Conservation (phyloP, 1,140 invertebrate genomes). For the Ridgeia piscesae region DNA sequence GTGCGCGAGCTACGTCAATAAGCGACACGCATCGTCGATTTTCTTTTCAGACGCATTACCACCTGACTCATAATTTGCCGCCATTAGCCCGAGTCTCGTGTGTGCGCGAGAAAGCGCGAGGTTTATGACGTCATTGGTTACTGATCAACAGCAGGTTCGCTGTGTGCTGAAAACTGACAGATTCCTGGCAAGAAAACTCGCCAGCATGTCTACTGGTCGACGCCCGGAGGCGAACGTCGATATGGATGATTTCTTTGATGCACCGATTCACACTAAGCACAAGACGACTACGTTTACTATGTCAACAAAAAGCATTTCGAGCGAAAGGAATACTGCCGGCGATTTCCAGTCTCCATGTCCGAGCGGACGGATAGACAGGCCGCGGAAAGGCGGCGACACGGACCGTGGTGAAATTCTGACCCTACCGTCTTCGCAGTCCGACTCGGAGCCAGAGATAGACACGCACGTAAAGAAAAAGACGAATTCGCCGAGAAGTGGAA, state of each 20-base stretch:
- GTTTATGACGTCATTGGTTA: not conserved
- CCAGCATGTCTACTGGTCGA: not conserved
- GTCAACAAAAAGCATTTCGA: not conserved
- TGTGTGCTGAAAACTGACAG: not conserved
- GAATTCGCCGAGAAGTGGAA: not conserved
- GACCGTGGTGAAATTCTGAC: not conserved
- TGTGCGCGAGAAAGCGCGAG: not conserved
- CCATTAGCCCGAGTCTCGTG: not conserved
- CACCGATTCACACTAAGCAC: not conserved
- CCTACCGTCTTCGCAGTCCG: not conserved
- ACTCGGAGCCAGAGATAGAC: not conserved
- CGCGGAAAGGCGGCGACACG: not conserved
- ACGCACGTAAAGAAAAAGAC: not conserved
- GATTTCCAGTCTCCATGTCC: not conserved
- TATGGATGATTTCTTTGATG: not conserved
- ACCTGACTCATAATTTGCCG: not conserved
- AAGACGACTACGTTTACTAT: not conserved
- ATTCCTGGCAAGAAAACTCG: slow-evolving; percentile 4
- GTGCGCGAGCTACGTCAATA: not conserved
- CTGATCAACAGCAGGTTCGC: not conserved
- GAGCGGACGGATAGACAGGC: not conserved
- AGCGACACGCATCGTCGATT: not conserved
- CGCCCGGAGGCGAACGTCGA: not conserved
- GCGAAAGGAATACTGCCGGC: not conserved
- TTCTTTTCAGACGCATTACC: not conserved